Conservation (phyloP, 35 echinoderm and acorn worm species). For the Holothuria glaberrima region DNA sequence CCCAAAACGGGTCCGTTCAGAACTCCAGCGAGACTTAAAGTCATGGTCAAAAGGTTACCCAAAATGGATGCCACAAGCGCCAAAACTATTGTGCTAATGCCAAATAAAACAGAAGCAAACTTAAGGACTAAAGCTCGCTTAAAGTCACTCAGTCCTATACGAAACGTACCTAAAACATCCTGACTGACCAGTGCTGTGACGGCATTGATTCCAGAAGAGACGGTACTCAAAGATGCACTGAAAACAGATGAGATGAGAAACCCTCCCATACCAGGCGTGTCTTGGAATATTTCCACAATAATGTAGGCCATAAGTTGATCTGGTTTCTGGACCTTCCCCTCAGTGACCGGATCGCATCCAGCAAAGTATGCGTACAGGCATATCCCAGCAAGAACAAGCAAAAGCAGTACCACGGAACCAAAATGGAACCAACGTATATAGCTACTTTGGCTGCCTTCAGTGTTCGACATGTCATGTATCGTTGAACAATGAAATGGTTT, state of each 20-base stretch:
- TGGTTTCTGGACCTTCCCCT: not conserved
- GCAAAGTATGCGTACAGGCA: not conserved
- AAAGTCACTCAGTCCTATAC: not conserved
- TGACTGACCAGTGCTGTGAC: conserved; percentile 9
- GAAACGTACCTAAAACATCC: not conserved
- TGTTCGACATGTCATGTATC: conserved; percentile 7
- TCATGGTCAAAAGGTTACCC: conserved; percentile 1
- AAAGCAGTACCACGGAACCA: not conserved
- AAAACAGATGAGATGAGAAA: conserved; percentile 7
- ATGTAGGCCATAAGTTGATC: conserved; percentile 37
- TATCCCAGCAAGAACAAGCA: not conserved
- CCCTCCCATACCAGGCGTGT: not conserved
- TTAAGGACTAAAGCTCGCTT: not conserved
- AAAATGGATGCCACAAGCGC: conserved; percentile 21
- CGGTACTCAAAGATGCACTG: conserved; percentile 18
- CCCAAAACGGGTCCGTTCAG: conserved; percentile 29
- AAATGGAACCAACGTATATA: not conserved
- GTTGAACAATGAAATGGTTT: conserved; percentile 15
- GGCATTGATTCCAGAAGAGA: conserved; percentile 55
- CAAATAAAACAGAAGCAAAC: not conserved
- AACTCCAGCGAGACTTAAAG: conserved; percentile 3
- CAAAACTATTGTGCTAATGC: not conserved
- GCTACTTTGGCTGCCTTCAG: not conserved
- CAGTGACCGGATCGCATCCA: conserved; percentile 9
- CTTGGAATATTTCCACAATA: not conserved